phyloP scores from a whole-genome alignment of 1,140 invertebrate genomes.

The Aplysia californica region DNA sequence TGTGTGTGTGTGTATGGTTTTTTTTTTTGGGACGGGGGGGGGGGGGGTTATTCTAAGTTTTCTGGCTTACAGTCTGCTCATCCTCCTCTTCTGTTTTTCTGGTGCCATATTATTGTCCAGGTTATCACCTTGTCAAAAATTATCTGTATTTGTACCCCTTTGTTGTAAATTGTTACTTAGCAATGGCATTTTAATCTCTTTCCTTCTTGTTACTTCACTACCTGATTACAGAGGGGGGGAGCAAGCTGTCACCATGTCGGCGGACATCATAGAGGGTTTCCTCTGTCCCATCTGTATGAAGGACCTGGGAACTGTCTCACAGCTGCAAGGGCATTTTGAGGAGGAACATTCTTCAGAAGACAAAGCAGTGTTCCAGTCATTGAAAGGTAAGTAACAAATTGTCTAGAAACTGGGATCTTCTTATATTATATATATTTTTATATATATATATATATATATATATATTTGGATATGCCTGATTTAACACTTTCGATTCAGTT shows the following conservation, averaged over 20 bases:
- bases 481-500: not conserved
- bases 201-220: too few species aligned
- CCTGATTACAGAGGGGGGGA: too few species aligned
- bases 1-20: too few species aligned
- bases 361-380: conserved; percentile 87
- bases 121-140: too few species aligned
- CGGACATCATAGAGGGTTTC: conserved; percentile 87
- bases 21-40: too few species aligned
- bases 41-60: too few species aligned
- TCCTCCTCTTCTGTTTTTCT: too few species aligned
- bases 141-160: too few species aligned
- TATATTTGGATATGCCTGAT: not conserved
- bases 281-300: conserved; percentile 93
- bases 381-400: conserved; percentile 77
- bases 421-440: not conserved
- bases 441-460: not conserved
- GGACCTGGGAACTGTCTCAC: conserved; percentile 84
- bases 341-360: conserved; percentile 83
- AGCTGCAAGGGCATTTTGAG: conserved; percentile 89
- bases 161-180: too few species aligned
- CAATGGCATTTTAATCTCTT: too few species aligned
- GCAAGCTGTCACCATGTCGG: conserved; percentile 26
- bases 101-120: too few species aligned
- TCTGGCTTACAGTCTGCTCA: too few species aligned
- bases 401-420: not conserved